Conservation (phyloP, 2,888 invertebrate genomes). For the Allolobophora icterica region DNA sequence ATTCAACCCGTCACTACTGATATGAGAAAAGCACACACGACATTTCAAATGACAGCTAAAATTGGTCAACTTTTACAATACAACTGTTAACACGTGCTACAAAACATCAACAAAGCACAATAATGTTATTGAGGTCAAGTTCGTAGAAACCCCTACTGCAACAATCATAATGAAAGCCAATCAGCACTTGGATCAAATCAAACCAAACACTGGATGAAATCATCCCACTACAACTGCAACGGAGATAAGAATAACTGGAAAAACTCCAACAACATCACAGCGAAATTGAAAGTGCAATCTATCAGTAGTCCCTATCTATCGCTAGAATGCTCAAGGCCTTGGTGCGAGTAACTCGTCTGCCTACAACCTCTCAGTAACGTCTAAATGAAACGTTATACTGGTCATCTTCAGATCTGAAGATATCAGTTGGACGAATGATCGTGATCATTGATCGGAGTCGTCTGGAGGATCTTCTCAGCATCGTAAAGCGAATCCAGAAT, state of each 20-base stretch:
- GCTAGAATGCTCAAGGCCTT: background rate
- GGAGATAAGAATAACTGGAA: background rate
- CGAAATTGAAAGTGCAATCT: background rate
- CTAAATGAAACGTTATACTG: background rate
- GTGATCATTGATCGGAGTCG: background rate
- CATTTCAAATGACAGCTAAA: background rate
- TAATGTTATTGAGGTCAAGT: no score
- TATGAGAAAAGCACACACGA: background rate
- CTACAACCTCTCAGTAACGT: background rate
- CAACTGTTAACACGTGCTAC: background rate
- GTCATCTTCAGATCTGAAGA: slow-evolving; percentile 7
- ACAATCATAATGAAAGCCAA: no score
- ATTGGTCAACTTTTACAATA: background rate
- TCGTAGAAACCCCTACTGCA: background rate
- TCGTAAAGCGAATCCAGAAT: slow-evolving; percentile 79
- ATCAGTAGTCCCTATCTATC: background rate
- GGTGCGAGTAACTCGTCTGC: background rate
- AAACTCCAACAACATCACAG: background rate
- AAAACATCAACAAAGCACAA: background rate
- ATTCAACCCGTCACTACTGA: background rate
- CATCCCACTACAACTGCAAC: background rate
- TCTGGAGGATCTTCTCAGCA: background rate
- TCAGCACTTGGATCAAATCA: background rate
- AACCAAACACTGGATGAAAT: background rate
- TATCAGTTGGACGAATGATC: background rate